These are phyloP conservation scores for Drosophila mettleri DNA, from an alignment of 2,888 invertebrate species.

Conservation along the genomic window DNA sequence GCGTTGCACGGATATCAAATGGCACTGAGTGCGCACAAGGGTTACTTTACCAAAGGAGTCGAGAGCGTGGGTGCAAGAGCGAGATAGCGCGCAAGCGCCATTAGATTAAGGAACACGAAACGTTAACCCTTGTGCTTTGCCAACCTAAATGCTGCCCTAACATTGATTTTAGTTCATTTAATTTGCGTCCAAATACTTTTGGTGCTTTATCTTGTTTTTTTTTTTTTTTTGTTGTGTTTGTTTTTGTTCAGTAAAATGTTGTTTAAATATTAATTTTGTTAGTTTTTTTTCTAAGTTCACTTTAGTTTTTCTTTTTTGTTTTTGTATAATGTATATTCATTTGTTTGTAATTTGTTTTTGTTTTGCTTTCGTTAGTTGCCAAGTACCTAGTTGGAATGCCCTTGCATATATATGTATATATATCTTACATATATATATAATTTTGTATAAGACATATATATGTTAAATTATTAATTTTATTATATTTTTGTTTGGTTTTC, in stretches of 20 bases:
- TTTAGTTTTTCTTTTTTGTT: slow-evolving; percentile 29
- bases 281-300: slow-evolving; percentile 40
- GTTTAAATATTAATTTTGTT: slow-evolving; percentile 29
- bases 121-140: slow-evolving; percentile 60
- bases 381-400: slow-evolving; percentile 55
- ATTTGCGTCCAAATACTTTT: slow-evolving; percentile 24
- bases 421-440: slow-evolving; percentile 14
- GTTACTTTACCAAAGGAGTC: slow-evolving; percentile 23
- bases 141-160: slow-evolving; percentile 54
- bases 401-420: slow-evolving; percentile 25
- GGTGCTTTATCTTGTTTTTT: neutral
- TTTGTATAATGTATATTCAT: slow-evolving; percentile 20
- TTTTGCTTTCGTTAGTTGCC: slow-evolving; percentile 27
- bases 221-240: neutral
- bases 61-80: slow-evolving; percentile 14
- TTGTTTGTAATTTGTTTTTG: slow-evolving; percentile 10
- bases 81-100: neutral
- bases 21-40: slow-evolving; percentile 54
- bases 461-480: neutral
- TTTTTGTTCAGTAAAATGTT: slow-evolving; percentile 52
- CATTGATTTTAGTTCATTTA: slow-evolving; percentile 30
- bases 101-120: slow-evolving; percentile 47
- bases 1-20: slow-evolving; percentile 30
- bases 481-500: slow-evolving; percentile 15
- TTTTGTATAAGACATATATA: slow-evolving; percentile 36